phyloP scores from a whole-genome alignment of 2,797 vertebrate species.

The Oophaga sylvatica region DNA sequence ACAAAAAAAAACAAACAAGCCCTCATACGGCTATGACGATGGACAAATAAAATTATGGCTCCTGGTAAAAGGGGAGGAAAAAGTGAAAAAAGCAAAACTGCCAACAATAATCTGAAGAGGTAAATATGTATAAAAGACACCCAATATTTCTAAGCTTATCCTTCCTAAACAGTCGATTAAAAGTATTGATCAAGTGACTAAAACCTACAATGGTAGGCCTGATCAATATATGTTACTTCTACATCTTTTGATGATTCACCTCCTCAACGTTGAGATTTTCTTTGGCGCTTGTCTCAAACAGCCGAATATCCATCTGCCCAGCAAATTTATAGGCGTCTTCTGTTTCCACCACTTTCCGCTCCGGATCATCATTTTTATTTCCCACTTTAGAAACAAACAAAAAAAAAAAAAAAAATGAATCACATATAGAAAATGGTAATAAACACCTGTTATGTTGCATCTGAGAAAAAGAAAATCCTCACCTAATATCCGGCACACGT shows the following conservation, averaged over 20 bases:
- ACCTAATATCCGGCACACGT: constrained; percentile 99
- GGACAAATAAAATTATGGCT: too few relatives aligned
- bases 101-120: background rate
- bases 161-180: background rate
- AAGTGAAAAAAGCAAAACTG: background rate
- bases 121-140: background rate
- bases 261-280: constrained; percentile 98
- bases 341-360: constrained; percentile 97
- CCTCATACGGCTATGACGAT: too few relatives aligned
- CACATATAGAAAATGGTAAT: background rate
- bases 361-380: constrained; percentile 97
- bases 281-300: constrained; percentile 98
- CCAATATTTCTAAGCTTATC: background rate
- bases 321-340: constrained; percentile 98
- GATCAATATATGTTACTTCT: background rate
- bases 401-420: background rate
- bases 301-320: constrained; percentile 96
- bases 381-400: constrained; percentile 79
- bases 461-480: constrained; percentile 52
- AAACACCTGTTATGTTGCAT: background rate
- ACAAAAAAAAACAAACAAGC: too few relatives aligned
- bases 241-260: constrained; percentile 71
- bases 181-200: background rate
- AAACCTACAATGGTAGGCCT: background rate
- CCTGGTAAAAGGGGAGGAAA: too few relatives aligned